Base-by-base conservation (phyloP, 37 sponge, comb jelly and placozoan genomes). In the Ianthella basta region DNA sequence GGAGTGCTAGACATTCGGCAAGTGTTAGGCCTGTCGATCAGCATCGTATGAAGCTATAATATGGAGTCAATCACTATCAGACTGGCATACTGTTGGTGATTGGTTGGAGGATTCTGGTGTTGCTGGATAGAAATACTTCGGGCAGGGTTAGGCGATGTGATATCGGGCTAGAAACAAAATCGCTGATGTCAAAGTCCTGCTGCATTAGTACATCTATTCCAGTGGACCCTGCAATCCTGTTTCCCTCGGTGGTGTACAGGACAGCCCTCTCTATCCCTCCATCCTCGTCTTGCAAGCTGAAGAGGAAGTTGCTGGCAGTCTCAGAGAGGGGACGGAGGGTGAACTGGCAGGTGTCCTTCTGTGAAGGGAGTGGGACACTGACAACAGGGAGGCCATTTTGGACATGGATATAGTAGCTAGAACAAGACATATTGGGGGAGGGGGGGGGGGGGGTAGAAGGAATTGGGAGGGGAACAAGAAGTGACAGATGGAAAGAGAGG, bases 321-420 rank as follows among this genome's bases (percentile, higher is more conserved):
- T 95, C 91, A 2, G 87, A 63, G 67, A 75, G 80, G 25, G 96
- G 96, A 0, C 88, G 83, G 32, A 95, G 55, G 30, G 81, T 83
- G 63, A 95, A 95, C 65, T 90, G 86, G 85, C 96, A 95, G 4
- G 66, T 60, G 80, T 95, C 96, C 33, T 55, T 61, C 61, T 87
- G 88, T 18, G 96, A 95, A 3, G 96, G 93, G 39, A 95, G 87
- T 0, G 96, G 91, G 5, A 95, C 57, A 25, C 86, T 83, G 39
- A 92, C 56, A 15, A 89, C 87, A 15, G 95, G 95, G 56, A 82
- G 84, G 0, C 95, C 95, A 60, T 91, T 63, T 21, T 82, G 80
- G 1, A 89, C 8, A 8, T 44, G 50, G 50, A 44, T 44, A 44
- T 3, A 44, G 50, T 3, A 3, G 3, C 3, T 3, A 10, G 50